A percentile compares a stretch with the other conserved stretches of the same genome.
Evolutionary conservation across 2,113 vertebrate genomes (phyloP).

Genomic region (Orcinus orca): DNA sequence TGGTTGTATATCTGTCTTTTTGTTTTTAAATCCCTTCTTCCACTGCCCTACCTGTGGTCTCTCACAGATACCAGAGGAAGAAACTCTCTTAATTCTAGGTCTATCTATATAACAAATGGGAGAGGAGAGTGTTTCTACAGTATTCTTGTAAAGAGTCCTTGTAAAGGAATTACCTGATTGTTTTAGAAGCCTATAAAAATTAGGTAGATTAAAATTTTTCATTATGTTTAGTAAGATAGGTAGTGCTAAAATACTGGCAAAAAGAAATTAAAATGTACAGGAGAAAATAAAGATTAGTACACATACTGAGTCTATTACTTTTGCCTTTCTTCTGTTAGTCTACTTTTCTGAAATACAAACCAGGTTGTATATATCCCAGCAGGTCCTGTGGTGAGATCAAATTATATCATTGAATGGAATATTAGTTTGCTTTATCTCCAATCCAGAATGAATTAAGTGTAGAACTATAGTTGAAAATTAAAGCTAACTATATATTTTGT

Average conservation of each 20-base stretch:
- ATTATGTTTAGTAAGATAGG: background rate
- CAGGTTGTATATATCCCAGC: background rate
- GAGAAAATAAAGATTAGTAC: background rate
- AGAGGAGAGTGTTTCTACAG: conserved; percentile 27
- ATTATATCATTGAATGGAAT: conserved; percentile 16
- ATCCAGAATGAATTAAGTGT: background rate
- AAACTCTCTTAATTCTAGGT: conserved; percentile 38
- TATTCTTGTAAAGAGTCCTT: background rate
- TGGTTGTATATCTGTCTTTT: background rate
- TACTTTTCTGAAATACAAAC: conserved; percentile 13
- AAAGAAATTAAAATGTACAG: conserved; percentile 27
- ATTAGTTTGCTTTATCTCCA: conserved; percentile 2
- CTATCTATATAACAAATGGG: background rate
- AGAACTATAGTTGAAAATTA: conserved; percentile 45
- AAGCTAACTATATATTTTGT: conserved; percentile 49
- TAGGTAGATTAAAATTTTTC: conserved; percentile 34
- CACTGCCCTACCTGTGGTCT: background rate
- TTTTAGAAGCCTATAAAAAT: conserved; percentile 10
- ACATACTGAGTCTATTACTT: background rate
- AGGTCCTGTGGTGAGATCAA: background rate
- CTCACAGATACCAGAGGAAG: background rate
- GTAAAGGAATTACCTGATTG: conserved; percentile 18
- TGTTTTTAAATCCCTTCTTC: conserved; percentile 32
- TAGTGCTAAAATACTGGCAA: conserved; percentile 10
- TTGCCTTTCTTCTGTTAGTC: conserved; percentile 11